phyloP scores from a whole-genome alignment of 2,113 vertebrate genomes.

The Mesitornis unicolor region DNA sequence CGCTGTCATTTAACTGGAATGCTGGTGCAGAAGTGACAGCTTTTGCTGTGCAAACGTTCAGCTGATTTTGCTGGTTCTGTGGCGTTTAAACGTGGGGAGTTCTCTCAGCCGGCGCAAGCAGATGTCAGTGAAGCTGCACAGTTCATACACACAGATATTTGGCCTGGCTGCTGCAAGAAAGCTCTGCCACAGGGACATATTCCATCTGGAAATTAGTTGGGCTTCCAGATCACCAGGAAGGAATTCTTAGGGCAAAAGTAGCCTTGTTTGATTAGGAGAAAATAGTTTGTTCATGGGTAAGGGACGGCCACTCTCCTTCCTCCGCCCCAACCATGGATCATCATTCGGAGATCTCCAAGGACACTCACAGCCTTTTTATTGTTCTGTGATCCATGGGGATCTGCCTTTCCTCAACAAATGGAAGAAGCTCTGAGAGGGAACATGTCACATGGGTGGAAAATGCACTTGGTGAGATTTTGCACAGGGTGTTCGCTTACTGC shows the following conservation, averaged over 20 bases:
- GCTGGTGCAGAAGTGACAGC: neutral
- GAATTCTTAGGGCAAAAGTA: neutral
- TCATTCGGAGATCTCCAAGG: neutral
- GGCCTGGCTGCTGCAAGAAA: neutral
- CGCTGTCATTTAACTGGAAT: neutral
- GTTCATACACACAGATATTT: neutral
- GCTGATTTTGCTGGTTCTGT: neutral
- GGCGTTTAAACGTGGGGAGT: neutral
- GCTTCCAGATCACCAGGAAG: neutral
- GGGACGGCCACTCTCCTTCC: neutral
- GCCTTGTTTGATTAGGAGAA: neutral
- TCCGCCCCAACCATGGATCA: accelerated
- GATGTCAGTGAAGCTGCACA: neutral
- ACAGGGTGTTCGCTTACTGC: neutral
- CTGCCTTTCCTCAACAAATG: neutral
- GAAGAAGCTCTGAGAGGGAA: neutral
- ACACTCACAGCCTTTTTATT: neutral
- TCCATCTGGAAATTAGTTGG: neutral
- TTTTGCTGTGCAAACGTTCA: neutral
- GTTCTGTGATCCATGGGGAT: neutral
- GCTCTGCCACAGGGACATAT: neutral
- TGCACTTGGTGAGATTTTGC: neutral
- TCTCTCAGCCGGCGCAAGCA: neutral
- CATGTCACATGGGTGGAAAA: neutral
- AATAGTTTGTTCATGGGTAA: neutral